These are phyloP conservation scores for Dryobates pubescens DNA, from an alignment of 2,797 vertebrate genomes.

Conservation along the genomic window DNA sequence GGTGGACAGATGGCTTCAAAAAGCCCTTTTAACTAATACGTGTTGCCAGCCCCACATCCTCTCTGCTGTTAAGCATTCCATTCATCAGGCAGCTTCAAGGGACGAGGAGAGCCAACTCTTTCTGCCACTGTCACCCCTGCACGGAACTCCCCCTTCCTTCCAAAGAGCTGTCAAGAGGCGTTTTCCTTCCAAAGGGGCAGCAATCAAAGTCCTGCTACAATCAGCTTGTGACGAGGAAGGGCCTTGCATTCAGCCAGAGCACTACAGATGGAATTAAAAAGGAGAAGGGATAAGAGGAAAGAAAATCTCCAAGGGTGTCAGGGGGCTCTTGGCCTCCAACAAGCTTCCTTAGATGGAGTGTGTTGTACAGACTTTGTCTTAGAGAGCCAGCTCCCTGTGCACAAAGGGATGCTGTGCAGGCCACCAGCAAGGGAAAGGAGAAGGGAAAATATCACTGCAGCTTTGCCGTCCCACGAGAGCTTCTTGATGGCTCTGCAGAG, in stretches of 20 bases:
- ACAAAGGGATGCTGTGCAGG: not conserved
- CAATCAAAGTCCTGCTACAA: conserved; percentile 40
- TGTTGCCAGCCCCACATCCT: conserved; percentile 67
- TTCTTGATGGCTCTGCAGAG: not conserved
- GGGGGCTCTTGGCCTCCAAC: conserved; percentile 5
- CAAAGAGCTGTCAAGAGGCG: conserved; percentile 68
- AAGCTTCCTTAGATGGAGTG: not conserved
- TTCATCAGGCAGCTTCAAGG: conserved; percentile 61
- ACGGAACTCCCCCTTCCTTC: conserved; percentile 42
- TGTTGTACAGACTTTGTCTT: not conserved
- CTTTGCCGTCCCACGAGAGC: not conserved
- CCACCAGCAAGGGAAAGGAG: not conserved
- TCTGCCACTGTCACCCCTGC: conserved; percentile 58
- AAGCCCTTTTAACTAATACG: conserved; percentile 66
- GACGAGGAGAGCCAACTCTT: conserved; percentile 41
- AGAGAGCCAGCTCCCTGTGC: not conserved
- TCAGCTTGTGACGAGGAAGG: conserved; percentile 46
- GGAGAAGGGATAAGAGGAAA: conserved; percentile 11
- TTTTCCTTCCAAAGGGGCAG: conserved; percentile 55
- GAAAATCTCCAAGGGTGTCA: conserved; percentile 14
- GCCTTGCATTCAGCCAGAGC: conserved; percentile 34
- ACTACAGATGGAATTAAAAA: conserved; percentile 2
- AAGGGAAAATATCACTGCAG: not conserved
- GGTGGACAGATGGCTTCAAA: conserved; percentile 67
- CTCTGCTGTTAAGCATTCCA: conserved; percentile 66